phyloP scores from a whole-genome alignment of 1,140 invertebrate genomes.

The Harlomillsia oculata region DNA sequence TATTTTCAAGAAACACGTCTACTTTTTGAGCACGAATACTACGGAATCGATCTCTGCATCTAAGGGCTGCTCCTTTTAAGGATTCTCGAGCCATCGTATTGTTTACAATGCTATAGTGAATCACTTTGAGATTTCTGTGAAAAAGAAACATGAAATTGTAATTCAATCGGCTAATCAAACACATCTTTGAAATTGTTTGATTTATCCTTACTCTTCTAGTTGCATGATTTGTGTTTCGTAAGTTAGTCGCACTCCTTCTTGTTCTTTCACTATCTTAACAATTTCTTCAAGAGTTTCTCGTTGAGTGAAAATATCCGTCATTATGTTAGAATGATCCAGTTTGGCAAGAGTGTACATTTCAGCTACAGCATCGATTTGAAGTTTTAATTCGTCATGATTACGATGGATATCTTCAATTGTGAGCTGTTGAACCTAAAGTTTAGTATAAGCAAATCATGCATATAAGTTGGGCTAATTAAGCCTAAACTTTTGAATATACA shows the following conservation, averaged over 20 bases:
- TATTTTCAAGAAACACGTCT: conserved; percentile 19
- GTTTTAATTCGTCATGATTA: neutral
- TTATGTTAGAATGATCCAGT: conserved; percentile 13
- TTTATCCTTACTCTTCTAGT: neutral
- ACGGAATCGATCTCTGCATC: conserved; percentile 20
- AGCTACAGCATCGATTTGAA: neutral
- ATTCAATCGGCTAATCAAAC: neutral
- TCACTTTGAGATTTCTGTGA: neutral
- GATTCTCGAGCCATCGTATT: conserved; percentile 22
- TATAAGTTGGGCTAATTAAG: too few species aligned
- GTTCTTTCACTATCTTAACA: neutral
- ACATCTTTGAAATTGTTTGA: neutral
- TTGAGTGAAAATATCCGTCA: conserved; percentile 1
- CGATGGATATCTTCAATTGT: conserved; percentile 4
- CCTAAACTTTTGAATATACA: too few species aligned
- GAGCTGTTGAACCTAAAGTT: conserved; percentile 6
- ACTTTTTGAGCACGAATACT: conserved; percentile 10
- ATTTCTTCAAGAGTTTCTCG: neutral
- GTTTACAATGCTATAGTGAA: conserved; percentile 29
- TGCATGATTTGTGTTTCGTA: neutral
- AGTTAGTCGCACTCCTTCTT: neutral
- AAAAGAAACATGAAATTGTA: neutral
- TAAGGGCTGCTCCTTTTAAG: conserved; percentile 22
- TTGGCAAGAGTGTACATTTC: conserved; percentile 6
- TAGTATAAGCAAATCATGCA: neutral